phyloP scores from a whole-genome alignment of 2,888 invertebrate species.

The Eilema sororculum region DNA sequence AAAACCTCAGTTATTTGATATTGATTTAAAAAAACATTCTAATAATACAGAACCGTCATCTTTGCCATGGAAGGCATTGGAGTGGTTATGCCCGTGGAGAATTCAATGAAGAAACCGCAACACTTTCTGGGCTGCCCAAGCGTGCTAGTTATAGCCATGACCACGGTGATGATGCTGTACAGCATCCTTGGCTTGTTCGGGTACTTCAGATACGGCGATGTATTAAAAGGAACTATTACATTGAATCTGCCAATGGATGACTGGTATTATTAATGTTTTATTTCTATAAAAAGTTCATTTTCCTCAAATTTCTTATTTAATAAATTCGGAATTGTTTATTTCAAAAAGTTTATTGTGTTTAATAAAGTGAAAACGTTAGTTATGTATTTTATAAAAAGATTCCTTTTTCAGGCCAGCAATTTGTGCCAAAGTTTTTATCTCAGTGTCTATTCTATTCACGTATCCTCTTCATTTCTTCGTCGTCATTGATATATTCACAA shows the following conservation, averaged over 20 bases:
- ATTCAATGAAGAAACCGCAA: constrained; percentile 94
- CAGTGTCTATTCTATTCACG: constrained; percentile 95
- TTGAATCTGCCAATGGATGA: constrained; percentile 91
- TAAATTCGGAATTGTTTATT: too few species aligned
- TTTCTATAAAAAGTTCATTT: not conserved
- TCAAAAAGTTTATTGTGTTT: not conserved
- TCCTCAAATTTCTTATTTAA: too few species aligned
- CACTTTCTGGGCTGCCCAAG: constrained; percentile 94
- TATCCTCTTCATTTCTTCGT: constrained; percentile 98
- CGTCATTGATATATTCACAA: constrained; percentile 95
- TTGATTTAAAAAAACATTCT: not conserved
- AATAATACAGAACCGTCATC: constrained; percentile 92
- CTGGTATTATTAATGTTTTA: constrained; percentile 83
- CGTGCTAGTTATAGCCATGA: constrained; percentile 95
- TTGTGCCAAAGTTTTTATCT: constrained; percentile 93
- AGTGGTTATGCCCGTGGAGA: constrained; percentile 97
- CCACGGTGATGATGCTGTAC: constrained; percentile 92
- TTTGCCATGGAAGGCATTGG: constrained; percentile 99
- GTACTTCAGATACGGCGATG: constrained; percentile 93
- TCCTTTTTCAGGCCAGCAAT: constrained; percentile 89
- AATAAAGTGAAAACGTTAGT: too few species aligned
- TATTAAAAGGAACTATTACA: constrained; percentile 92
- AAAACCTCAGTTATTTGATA: not conserved
- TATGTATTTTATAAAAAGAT: too few species aligned
- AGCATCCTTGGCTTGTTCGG: constrained; percentile 95